Base-by-base conservation (phyloP, 2,797 vertebrate species). In the Chrosomus eos region DNA sequence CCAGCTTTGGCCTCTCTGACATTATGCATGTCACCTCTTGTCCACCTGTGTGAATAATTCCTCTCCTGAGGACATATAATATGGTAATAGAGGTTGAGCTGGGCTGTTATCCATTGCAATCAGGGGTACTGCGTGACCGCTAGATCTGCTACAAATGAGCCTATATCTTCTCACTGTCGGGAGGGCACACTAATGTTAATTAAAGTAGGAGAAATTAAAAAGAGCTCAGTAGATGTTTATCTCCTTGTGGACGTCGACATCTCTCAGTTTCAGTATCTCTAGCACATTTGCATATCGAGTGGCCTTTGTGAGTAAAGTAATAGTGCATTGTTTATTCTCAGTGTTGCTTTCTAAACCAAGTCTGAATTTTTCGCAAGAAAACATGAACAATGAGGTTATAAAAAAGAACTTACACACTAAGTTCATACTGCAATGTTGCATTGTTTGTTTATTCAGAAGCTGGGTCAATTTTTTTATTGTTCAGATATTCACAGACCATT, bases 11-110 rank as follows among this genome's bases (percentile, higher is more conserved):
- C 76, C 78, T 31, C 58, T 28, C n/a, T 89, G 88, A 87, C 90
- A 90, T 92, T 91, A 91, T 92, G 87, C 89, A 91, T 91, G 89
- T 89, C 91, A 91, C 88, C 91, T 90, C 91, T 89, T 87, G 88
- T 91, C 90, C 87, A 84, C 73, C 53, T 26, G 83, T 38, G 43
- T 87, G 89, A 91, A 86, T 89, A 87, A 91, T 90, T 79, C 73
- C 71, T 85, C 83, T 83, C 85, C 19, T 11, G 81, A 84, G 86
- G 88, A 89, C 82, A 85, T 88, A 81, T 74, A 86, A 90, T 90
- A 91, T 89, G 89, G 83, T 89, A 90, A 91, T 88, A 73, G 87
- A 88, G 87, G 79, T 73, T 48, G 78, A 87, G 86, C 80, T 74
- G 76, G 55, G 74, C 71, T 77, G 76, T 89, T 90, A 91, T 92